phyloP scores from a whole-genome alignment of 1,140 invertebrate species.

The Druon quercuslanigerum region DNA sequence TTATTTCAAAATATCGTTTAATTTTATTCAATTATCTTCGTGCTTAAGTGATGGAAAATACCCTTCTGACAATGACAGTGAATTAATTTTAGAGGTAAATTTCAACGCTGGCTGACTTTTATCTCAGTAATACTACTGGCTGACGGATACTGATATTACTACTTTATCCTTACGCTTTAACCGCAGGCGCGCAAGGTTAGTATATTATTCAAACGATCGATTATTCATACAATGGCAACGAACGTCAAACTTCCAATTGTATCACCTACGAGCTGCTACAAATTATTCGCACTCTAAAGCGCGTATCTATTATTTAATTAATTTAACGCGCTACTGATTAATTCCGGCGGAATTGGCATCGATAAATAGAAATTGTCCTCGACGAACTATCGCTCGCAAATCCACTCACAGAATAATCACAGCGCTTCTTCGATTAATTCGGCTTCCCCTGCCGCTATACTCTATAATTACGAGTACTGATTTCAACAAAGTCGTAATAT shows the following conservation, averaged over 20 bases:
- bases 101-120: no score
- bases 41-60: no score
- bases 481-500: not conserved
- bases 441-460: not conserved
- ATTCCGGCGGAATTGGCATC: slow-evolving; percentile 14
- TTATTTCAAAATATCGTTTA: no score
- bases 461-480: slow-evolving; percentile 27
- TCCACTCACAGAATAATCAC: slow-evolving; percentile 22
- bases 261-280: slow-evolving; percentile 13
- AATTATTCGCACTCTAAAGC: slow-evolving; percentile 26
- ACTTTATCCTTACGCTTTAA: slow-evolving; percentile 10
- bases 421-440: slow-evolving; percentile 25
- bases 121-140: no score
- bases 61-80: no score
- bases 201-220: slow-evolving; percentile 15
- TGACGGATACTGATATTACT: no score
- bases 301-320: slow-evolving; percentile 28
- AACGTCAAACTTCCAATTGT: slow-evolving; percentile 17
- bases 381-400: slow-evolving; percentile 26
- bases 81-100: no score
- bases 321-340: slow-evolving; percentile 24
- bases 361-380: slow-evolving; percentile 25
- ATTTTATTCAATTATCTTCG: no score
- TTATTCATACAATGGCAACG: slow-evolving; percentile 20
- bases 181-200: not conserved